phyloP scores from a whole-genome alignment of 2,888 invertebrate species.

The Noctua fimbriata region DNA sequence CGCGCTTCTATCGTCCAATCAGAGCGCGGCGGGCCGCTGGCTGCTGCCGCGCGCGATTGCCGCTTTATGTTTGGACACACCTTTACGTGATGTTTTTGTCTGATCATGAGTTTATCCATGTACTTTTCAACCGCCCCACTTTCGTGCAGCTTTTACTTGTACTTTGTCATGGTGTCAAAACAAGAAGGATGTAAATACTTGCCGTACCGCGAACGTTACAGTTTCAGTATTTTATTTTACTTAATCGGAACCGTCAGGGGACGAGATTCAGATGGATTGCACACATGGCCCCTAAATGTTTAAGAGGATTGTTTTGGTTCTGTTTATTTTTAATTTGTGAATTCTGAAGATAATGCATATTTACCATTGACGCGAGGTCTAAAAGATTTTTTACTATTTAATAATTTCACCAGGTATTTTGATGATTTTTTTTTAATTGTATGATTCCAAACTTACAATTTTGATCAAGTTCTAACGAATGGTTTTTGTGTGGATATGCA shows the following conservation, averaged over 20 bases:
- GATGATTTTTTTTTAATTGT: not conserved
- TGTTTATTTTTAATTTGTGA: not conserved
- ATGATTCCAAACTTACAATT: not conserved
- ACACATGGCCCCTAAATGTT: not conserved
- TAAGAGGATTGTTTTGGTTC: not conserved
- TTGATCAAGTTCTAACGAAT: not conserved
- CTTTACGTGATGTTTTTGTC: not conserved
- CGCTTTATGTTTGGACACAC: no score
- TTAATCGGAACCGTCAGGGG: not conserved
- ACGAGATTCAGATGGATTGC: not conserved
- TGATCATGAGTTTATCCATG: not conserved
- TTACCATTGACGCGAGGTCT: not conserved
- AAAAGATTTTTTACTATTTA: not conserved
- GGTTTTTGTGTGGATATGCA: not conserved
- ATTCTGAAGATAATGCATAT: not conserved
- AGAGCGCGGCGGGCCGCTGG: no score
- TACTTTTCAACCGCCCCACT: not conserved
- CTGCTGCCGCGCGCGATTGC: no score
- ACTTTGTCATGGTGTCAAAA: not conserved
- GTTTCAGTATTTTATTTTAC: slow-evolving; percentile 15
- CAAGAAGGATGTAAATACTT: slow-evolving; percentile 4
- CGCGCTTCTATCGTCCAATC: no score
- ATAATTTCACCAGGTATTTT: no score
- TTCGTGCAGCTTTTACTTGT: not conserved
- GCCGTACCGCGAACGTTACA: not conserved